phyloP scores from a whole-genome alignment of 2,888 invertebrate species.

The Andrena bucephala region DNA sequence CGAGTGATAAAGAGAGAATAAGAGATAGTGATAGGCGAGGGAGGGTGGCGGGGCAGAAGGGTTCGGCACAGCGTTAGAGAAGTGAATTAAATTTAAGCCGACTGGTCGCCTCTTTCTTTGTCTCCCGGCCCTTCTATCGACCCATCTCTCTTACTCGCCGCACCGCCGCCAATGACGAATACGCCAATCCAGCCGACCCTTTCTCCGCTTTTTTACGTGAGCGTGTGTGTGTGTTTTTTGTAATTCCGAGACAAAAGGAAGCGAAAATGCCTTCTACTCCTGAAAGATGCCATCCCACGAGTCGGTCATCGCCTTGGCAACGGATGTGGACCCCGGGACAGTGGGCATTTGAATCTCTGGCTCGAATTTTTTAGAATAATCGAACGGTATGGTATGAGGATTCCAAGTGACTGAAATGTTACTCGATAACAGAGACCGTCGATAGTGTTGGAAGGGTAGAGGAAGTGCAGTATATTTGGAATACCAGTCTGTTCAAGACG shows the following conservation, averaged over 20 bases:
- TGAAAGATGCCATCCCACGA: constrained; percentile 7
- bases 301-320: constrained; percentile 44
- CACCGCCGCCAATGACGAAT: constrained; percentile 7
- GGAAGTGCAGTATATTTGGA: too few species aligned
- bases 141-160: constrained; percentile 25
- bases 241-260: constrained; percentile 61
- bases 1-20: constrained; percentile 66
- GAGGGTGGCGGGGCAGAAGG: not conserved
- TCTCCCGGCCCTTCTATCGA: constrained; percentile 22
- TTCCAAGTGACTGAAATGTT: too few species aligned
- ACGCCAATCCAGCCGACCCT: constrained; percentile 1
- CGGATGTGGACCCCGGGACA: constrained; percentile 17
- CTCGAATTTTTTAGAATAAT: not conserved
- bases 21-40: constrained; percentile 20
- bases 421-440: too few species aligned
- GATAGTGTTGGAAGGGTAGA: too few species aligned
- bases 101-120: constrained; percentile 23
- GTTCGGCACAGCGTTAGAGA: constrained; percentile 43
- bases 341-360: not conserved
- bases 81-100: constrained; percentile 73
- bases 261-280: constrained; percentile 25
- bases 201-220: constrained; percentile 8
- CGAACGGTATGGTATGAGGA: too few species aligned
- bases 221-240: constrained; percentile 7
- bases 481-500: too few species aligned